Conservation (phyloP, 53 echinoderm and acorn worm genomes). For the Actinopyga echinites region DNA sequence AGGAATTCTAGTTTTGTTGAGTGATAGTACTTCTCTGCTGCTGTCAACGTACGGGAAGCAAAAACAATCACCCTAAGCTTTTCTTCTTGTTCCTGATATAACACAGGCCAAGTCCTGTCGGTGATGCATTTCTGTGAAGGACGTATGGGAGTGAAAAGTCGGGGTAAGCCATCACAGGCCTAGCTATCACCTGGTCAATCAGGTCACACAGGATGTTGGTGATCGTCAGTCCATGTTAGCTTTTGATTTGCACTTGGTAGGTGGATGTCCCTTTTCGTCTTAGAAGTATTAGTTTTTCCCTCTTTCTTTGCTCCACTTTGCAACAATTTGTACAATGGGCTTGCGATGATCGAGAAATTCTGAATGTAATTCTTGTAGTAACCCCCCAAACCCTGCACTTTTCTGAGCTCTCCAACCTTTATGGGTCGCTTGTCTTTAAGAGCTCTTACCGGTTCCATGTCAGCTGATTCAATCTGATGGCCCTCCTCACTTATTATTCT, state of each 20-base stretch:
- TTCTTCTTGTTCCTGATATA: conserved; percentile 58
- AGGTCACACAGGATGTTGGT: conserved; percentile 32
- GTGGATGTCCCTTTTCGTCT: too few relatives aligned
- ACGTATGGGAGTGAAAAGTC: conserved; percentile 53
- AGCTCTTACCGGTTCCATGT: conserved; percentile 33
- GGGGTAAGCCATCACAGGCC: conserved; percentile 63
- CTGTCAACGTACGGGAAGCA: conserved; percentile 41
- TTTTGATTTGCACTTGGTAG: conserved; percentile 5
- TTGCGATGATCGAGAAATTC: conserved; percentile 17
- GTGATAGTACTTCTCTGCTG: conserved; percentile 63
- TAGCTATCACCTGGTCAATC: conserved; percentile 5
- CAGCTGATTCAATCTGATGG: conserved; percentile 38
- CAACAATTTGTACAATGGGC: not conserved
- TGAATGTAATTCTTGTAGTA: conserved; percentile 52
- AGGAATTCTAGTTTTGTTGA: conserved; percentile 54
- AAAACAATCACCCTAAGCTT: conserved; percentile 58
- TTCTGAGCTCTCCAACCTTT: conserved; percentile 46
- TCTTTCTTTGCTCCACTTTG: not conserved
- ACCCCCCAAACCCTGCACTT: conserved; percentile 42
- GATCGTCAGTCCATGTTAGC: conserved; percentile 31
- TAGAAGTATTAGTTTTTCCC: not conserved
- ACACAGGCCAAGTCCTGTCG: conserved; percentile 50
- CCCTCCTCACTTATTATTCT: not conserved
- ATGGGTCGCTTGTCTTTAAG: conserved; percentile 41
- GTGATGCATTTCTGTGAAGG: conserved; percentile 64